Conservation (phyloP, 2,888 invertebrate genomes). For the Boloria selene region DNA sequence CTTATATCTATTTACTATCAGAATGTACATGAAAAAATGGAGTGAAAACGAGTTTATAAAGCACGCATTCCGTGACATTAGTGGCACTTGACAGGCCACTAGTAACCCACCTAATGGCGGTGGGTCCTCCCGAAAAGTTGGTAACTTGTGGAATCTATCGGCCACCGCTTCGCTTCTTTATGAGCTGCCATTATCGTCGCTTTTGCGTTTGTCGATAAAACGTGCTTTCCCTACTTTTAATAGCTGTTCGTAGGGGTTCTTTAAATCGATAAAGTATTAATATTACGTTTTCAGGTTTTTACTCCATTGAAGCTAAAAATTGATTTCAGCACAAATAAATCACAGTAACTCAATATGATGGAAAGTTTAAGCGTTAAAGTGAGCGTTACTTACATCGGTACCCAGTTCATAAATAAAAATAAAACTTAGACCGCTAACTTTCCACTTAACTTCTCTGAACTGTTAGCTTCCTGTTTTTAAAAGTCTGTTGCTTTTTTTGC, state of each 20-base stretch:
- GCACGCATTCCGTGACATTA: conserved; percentile 41
- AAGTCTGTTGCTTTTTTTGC: conserved; percentile 70
- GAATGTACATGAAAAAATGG: conserved; percentile 12
- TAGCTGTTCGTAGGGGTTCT: conserved; percentile 67
- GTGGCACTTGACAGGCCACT: conserved; percentile 60
- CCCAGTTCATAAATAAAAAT: conserved; percentile 67
- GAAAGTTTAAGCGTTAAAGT: conserved; percentile 50
- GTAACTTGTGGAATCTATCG: conserved; percentile 79
- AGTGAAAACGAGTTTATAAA: conserved; percentile 32
- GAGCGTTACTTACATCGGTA: conserved; percentile 57
- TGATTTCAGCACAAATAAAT: conserved; percentile 37
- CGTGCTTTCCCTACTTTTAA: conserved; percentile 74
- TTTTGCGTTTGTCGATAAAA: conserved; percentile 76
- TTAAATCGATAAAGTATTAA: conserved; percentile 67
- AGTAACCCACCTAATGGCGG: conserved; percentile 70
- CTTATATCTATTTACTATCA: conserved; percentile 14
- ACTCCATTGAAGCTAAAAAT: conserved; percentile 36
- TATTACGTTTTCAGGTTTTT: conserved; percentile 56
- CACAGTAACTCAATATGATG: conserved; percentile 30
- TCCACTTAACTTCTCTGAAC: conserved; percentile 76
- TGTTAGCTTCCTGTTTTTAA: conserved; percentile 78
- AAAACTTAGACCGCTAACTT: conserved; percentile 71
- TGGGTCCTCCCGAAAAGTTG: conserved; percentile 69
- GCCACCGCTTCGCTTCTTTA: conserved; percentile 71
- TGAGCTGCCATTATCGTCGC: conserved; percentile 77